Evolutionary conservation across 2,113 vertebrate genomes (phyloP).

Genomic region (Leptobrachium ailaonicum): DNA sequence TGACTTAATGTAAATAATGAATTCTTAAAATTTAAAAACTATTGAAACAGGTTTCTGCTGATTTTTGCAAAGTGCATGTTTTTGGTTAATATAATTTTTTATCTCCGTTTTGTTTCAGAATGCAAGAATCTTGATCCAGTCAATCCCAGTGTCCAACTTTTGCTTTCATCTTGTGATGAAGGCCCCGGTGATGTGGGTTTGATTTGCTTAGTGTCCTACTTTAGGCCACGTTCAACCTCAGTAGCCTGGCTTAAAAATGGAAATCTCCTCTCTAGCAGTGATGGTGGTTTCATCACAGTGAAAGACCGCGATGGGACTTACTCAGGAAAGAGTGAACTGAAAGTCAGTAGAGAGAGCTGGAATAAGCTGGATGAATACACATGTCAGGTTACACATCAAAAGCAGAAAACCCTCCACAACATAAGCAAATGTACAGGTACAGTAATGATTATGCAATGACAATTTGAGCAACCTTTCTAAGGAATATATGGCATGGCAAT

Average conservation of each 20-base stretch:
- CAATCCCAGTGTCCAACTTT: background rate
- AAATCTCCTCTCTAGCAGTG: background rate
- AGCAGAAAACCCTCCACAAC: background rate
- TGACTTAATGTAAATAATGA: too few species aligned
- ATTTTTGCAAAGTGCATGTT: too few species aligned
- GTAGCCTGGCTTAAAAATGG: slow-evolving; percentile 3
- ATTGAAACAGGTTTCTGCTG: too few species aligned
- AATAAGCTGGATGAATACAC: background rate
- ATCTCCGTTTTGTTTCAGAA: background rate
- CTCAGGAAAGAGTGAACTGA: background rate
- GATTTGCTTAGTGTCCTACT: slow-evolving; percentile 44
- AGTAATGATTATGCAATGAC: too few species aligned
- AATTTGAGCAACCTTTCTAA: too few species aligned
- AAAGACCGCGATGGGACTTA: slow-evolving; percentile 1
- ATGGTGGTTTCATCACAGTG: background rate
- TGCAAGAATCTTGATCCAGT: too few species aligned
- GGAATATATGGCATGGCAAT: too few species aligned
- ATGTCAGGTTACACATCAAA: background rate
- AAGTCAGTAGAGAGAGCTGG: background rate
- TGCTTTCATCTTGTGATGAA: slow-evolving; percentile 5
- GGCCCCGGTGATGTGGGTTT: slow-evolving; percentile 1
- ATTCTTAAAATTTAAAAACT: too few species aligned
- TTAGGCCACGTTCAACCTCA: background rate
- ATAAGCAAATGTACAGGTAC: slow-evolving; percentile 16
- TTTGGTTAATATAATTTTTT: too few species aligned